Percentiles rank a stretch among this genome's conserved stretches.
These are phyloP conservation scores for Callyntrura guangdongensis DNA, from an alignment of 2,888 invertebrate genomes.

Conservation along the genomic window DNA sequence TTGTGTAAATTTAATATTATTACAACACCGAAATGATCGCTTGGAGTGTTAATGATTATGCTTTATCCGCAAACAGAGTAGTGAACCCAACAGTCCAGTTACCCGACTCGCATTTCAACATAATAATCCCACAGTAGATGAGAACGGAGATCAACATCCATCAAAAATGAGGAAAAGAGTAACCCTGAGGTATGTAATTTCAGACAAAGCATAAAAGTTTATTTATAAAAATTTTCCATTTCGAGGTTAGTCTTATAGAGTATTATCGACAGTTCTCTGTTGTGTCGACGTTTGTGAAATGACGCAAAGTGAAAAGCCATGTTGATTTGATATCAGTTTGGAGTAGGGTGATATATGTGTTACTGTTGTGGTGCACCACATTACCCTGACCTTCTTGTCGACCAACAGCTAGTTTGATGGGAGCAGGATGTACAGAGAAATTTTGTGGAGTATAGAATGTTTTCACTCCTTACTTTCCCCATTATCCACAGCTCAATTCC, in stretches of 20 bases:
- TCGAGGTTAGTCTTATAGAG: no score
- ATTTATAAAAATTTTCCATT: background rate
- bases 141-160: conserved; percentile 76
- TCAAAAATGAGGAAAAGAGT: conserved; percentile 91
- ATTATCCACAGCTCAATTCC: conserved; percentile 81
- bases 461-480: background rate
- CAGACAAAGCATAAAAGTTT: conserved; percentile 40
- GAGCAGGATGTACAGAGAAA: background rate
- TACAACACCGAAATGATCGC: background rate
- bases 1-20: background rate
- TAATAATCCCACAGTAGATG: conserved; percentile 72
- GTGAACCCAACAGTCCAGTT: conserved; percentile 92
- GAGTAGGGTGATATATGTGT: conserved; percentile 5
- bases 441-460: conserved; percentile 17
- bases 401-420: background rate
- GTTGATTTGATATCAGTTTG: conserved; percentile 40
- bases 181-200: conserved; percentile 92
- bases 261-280: conserved; percentile 46
- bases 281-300: conserved; percentile 42
- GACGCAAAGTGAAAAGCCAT: conserved; percentile 66
- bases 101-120: conserved; percentile 85
- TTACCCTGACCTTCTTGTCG: background rate
- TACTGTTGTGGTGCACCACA: background rate
- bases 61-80: conserved; percentile 77
- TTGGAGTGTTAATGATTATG: background rate